These are phyloP conservation scores for Minunthozetes semirufus DNA, from an alignment of 2,888 invertebrate species.

Conservation along the genomic window DNA sequence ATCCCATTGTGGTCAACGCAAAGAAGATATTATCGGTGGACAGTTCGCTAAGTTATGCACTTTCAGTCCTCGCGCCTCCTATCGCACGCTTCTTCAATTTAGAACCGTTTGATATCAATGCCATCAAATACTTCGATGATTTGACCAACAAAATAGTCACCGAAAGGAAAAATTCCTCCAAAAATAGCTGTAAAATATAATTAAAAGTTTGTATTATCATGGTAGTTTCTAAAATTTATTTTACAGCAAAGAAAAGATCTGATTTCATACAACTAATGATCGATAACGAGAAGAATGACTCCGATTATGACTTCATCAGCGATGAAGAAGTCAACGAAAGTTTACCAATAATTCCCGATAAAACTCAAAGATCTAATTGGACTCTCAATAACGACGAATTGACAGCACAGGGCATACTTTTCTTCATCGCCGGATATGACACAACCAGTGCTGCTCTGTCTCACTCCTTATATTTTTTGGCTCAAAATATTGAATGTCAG, in stretches of 20 bases:
- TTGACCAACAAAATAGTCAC: slow-evolving; percentile 19
- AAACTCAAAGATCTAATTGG: background rate
- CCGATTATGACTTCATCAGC: background rate
- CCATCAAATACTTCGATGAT: slow-evolving; percentile 26
- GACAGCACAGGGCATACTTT: slow-evolving; percentile 29
- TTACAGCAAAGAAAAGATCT: background rate
- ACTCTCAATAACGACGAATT: slow-evolving; percentile 25
- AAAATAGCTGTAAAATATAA: background rate
- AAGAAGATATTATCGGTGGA: slow-evolving; percentile 22
- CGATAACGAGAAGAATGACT: background rate
- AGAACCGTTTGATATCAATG: slow-evolving; percentile 24
- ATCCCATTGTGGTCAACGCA: slow-evolving; percentile 31
- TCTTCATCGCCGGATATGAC: slow-evolving; percentile 28
- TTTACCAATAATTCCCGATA: background rate
- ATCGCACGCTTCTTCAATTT: slow-evolving; percentile 8
- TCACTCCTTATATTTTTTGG: slow-evolving; percentile 2
- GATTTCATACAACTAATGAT: slow-evolving; percentile 32
- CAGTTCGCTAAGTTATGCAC: background rate
- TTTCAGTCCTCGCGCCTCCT: background rate
- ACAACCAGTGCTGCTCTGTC: background rate
- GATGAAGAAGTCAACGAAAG: background rate
- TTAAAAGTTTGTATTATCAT: background rate
- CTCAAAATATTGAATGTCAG: slow-evolving; percentile 6
- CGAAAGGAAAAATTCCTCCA: background rate
- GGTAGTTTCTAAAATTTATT: background rate